Conservation (phyloP, 2,113 vertebrate genomes). For the Chloropsis cyanopogon region DNA sequence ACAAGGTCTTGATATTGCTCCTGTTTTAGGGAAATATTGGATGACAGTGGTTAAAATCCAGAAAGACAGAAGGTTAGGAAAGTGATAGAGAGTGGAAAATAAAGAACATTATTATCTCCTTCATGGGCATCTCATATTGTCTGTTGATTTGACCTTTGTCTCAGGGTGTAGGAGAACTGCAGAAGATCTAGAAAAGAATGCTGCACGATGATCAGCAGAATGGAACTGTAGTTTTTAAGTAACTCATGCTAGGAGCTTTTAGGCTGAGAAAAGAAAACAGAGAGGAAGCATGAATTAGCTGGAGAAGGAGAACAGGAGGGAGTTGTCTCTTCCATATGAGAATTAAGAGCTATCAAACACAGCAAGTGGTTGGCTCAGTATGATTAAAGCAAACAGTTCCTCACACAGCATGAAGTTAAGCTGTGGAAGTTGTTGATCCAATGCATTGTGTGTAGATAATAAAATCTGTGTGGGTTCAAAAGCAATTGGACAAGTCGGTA, state of each 20-base stretch:
- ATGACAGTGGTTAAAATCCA: not conserved
- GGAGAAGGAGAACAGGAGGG: not conserved
- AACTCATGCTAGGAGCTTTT: not conserved
- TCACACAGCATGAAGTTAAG: not conserved
- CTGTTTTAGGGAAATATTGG: not conserved
- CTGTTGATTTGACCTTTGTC: not conserved
- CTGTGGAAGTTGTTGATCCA: not conserved
- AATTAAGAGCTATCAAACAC: not conserved
- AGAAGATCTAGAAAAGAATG: not conserved
- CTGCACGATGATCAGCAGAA: not conserved
- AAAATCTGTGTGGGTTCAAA: not conserved
- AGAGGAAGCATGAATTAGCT: not conserved
- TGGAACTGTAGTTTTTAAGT: not conserved
- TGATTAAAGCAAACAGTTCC: not conserved
- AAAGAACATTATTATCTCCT: not conserved
- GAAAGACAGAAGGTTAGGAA: not conserved
- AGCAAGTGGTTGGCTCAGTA: not conserved
- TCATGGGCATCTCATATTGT: accelerated
- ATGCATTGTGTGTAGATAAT: not conserved
- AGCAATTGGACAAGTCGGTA: not conserved
- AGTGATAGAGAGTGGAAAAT: not conserved
- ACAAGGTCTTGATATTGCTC: not conserved
- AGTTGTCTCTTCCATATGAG: not conserved
- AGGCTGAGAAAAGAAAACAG: not conserved
- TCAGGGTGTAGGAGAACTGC: accelerated